A percentile compares a stretch with the other conserved stretches of the same genome.
Conservation (phyloP, 2,113 vertebrate genomes). For the Tenebrosternarchus preto region DNA sequence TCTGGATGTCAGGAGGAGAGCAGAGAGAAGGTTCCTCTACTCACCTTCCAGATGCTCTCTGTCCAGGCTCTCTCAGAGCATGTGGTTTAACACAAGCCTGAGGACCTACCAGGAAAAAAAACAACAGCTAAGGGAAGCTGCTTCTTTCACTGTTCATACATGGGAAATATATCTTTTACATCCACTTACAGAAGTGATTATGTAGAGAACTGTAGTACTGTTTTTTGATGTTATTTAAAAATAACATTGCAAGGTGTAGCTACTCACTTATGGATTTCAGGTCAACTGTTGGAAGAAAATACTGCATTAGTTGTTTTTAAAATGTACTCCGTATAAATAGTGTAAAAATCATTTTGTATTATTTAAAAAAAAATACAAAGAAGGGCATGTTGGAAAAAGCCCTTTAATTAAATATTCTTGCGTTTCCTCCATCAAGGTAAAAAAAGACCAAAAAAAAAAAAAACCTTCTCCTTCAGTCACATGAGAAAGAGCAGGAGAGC, state of each 20-base stretch:
- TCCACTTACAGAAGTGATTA: not conserved
- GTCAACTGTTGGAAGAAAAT: not conserved
- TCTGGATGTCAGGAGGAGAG: constrained; percentile 34
- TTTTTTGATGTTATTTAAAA: not conserved
- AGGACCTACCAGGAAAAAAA: no score
- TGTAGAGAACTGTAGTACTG: not conserved
- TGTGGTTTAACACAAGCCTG: not conserved
- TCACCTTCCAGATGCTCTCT: constrained; percentile 48
- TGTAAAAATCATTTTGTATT: not conserved
- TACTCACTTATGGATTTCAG: not conserved
- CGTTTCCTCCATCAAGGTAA: constrained; percentile 29
- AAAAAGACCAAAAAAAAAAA: not conserved
- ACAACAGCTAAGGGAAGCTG: not conserved
- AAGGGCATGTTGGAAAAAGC: constrained; percentile 11
- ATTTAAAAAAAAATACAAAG: constrained; percentile 6
- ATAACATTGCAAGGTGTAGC: not conserved
- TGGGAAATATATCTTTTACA: no score
- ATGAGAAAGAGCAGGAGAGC: constrained; percentile 4
- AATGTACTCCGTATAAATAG: not conserved
- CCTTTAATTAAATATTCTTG: constrained; percentile 26
- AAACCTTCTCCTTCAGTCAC: not conserved
- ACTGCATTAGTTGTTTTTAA: not conserved
- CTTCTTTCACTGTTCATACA: not conserved
- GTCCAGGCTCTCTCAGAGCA: constrained; percentile 13
- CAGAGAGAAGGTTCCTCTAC: constrained; percentile 32